Evolutionary conservation across 1,140 invertebrate species (phyloP), one percentile per base, ranked within the genome.

Genomic region (Cyclargus thomasi): DNA sequence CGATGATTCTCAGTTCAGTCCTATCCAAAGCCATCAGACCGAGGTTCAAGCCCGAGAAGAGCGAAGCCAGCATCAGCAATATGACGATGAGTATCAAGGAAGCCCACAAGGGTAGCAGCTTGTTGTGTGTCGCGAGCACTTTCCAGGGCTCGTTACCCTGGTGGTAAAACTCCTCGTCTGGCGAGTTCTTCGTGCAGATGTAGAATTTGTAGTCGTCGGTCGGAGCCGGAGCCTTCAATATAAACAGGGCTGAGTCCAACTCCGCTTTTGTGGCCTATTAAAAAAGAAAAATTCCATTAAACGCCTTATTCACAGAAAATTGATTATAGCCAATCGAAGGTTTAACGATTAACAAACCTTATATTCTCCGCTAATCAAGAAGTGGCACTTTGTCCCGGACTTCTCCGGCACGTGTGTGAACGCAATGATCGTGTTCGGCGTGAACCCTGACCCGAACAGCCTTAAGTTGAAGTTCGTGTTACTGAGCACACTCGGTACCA

Each of bases 11-110:
- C 74, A 99, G 87, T 87, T 99, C 98, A 0, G 97, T 99, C 76
- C 95, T 93, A 85, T 99, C 98, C 74, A 99, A 91, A 0, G 98
- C 94, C 98, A 99, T 99, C 14, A 99, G 92, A 63, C 99, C 99
- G 62, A 99, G 92, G 88, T 99, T 99, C 1, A 99, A 92, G 17
- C 99, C 99, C 57, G 97, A 98, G 86, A 98, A 99, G 0, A 99
- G 89, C 0, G 97, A 97, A 0, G 98, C 99, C 67, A 99, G 94
- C 64, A 92, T 90, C 14, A 99, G 91, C 67, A 98, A 95, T 7
- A 94, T 83, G 5, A 94, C 72, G 69, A 99, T 96, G 16, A 98
- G 92, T 1, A 95, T 74, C 20, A 97, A 92, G 53, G 96, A 94
- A 0, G 94, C 84, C 96, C 95, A 97, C 0, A 95, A 72, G 0